A percentile compares a stretch with the other conserved stretches of the same genome.
Evolutionary conservation across 2,888 invertebrate species (phyloP).

Genomic region (Sylvicola fuscatus): DNA sequence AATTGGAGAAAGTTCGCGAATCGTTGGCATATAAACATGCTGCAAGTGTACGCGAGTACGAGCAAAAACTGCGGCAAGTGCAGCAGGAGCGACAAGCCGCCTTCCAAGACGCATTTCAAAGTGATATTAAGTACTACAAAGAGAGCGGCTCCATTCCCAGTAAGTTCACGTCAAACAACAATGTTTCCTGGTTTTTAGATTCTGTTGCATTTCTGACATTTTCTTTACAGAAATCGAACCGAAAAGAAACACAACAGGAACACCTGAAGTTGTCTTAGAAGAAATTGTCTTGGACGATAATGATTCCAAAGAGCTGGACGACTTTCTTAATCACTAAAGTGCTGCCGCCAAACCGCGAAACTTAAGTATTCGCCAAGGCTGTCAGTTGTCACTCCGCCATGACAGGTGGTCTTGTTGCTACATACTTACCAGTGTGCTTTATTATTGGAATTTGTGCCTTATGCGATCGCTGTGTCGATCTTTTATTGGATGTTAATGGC

Average conservation of each 20-base stretch:
- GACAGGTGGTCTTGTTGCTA: too few species aligned
- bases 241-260: constrained; percentile 13
- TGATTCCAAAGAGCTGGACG: constrained; percentile 35
- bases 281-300: constrained; percentile 42
- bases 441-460: too few species aligned
- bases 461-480: too few species aligned
- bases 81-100: constrained; percentile 44
- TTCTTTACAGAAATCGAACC: constrained; percentile 6
- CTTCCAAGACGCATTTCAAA: constrained; percentile 47
- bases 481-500: too few species aligned
- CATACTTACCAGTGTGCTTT: too few species aligned
- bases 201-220: not conserved
- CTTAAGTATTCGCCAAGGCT: too few species aligned
- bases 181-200: too few species aligned
- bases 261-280: constrained; percentile 26
- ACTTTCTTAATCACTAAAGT: constrained; percentile 32
- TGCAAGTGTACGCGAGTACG: constrained; percentile 32
- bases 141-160: constrained; percentile 38
- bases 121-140: constrained; percentile 41
- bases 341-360: too few species aligned
- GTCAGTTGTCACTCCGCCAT: too few species aligned
- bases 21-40: constrained; percentile 35
- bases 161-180: constrained; percentile 14
- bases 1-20: constrained; percentile 25
- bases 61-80: constrained; percentile 30